Percentiles rank a stretch among this genome's conserved stretches.
phyloP scores from a whole-genome alignment of 2,888 invertebrate genomes.

The Ornithoptera alexandrae region DNA sequence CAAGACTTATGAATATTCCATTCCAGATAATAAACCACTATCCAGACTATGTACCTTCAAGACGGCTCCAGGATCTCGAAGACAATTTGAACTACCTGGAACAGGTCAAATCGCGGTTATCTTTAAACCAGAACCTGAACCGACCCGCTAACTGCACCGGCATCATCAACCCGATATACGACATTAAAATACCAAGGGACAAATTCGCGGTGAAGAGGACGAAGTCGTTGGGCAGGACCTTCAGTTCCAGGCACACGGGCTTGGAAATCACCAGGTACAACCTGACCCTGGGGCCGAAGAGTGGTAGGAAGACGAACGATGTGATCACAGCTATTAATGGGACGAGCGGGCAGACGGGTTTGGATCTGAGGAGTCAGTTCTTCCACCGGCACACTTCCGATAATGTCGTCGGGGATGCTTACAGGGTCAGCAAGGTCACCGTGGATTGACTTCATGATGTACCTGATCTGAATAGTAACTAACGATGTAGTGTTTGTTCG shows the following conservation, averaged over 20 bases:
- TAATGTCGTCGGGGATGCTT: constrained; percentile 66
- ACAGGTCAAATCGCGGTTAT: constrained; percentile 32
- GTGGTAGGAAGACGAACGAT: constrained; percentile 62
- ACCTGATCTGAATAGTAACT: too few relatives aligned
- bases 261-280: constrained; percentile 63
- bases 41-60: constrained; percentile 55
- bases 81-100: constrained; percentile 41
- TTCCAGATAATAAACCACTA: constrained; percentile 49
- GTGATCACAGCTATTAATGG: constrained; percentile 65
- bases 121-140: constrained; percentile 33
- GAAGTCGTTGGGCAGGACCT: constrained; percentile 64
- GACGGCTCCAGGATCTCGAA: constrained; percentile 46
- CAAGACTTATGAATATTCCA: too few relatives aligned
- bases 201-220: constrained; percentile 67
- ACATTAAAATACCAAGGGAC: constrained; percentile 64
- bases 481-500: too few relatives aligned
- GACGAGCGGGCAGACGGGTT: constrained; percentile 59
- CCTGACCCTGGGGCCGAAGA: constrained; percentile 57
- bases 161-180: constrained; percentile 69
- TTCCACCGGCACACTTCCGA: constrained; percentile 57
- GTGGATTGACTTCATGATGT: constrained; percentile 49
- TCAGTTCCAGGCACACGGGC: constrained; percentile 53
- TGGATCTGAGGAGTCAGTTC: constrained; percentile 60
- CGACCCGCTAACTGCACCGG: constrained; percentile 52
- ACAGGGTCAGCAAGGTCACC: constrained; percentile 59